Evolutionary conservation across 2,888 invertebrate genomes (phyloP), one percentile per base, ranked within the genome.

Genomic region (Parnassius orleans): DNA sequence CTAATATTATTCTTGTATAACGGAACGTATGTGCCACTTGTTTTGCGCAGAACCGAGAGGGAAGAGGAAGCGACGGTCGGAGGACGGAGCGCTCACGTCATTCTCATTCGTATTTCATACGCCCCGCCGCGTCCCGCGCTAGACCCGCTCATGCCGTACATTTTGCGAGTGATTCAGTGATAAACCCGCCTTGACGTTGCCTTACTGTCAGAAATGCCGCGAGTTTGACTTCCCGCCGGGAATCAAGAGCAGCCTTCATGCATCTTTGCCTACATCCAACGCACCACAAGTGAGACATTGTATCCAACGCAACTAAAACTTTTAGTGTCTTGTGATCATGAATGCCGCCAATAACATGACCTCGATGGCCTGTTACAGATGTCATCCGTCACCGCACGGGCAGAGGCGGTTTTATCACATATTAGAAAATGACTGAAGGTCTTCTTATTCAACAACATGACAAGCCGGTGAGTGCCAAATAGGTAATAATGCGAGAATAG

Each of bases 361-460:
- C 86, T 84, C 87, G 83, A 79, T 80, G 83, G 79, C 77, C 78
- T 84, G 80, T 89, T 87, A 79, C 89, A 89, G 87, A 90, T 90
- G 90, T 84, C 88, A 88, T 79, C 89, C 87, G 79, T 86, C 85
- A 79, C 87, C 88, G 86, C 87, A 90, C 81, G 83, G 79, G 79
- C 82, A 80, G 77, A 85, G 90, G 87, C 90, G 90, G 79, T 89
- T 88, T 81, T 90, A 89, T 87, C 89, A 90, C 76, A 90, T 88
- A 80, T 82, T 91, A 80, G 90, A 90, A 90, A 90, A 91, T 91
- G 90, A 90, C 90, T 90, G 90, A 90, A 82, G 87, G 87, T 77
- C 77, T 79, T 77, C 77, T 79, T 70, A 73, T 76, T 59, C 73
- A 76, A 72, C 82, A 81, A 75, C 82, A 90, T 90, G 90, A 85